These are phyloP conservation scores for Drosophila emarginata DNA, from an alignment of 2,888 invertebrate genomes.

Conservation along the genomic window DNA sequence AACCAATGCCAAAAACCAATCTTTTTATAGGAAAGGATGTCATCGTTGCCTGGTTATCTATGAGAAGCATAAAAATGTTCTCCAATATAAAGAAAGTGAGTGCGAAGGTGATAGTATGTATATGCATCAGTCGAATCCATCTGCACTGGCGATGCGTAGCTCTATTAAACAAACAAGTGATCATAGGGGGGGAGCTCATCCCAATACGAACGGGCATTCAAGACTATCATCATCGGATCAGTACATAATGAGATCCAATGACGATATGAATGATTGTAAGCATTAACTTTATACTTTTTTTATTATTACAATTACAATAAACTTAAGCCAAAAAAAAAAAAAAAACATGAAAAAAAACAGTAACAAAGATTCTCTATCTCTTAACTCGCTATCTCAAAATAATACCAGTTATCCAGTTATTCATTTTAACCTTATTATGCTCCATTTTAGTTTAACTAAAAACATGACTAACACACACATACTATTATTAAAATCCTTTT, in stretches of 20 bases:
- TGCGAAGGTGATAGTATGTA: slow-evolving; percentile 84
- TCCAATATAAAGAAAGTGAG: slow-evolving; percentile 99
- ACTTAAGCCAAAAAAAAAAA: slow-evolving; percentile 58
- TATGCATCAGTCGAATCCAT: slow-evolving; percentile 83
- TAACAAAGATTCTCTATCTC: slow-evolving; percentile 58
- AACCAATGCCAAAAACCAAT: slow-evolving; percentile 64
- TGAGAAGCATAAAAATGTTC: slow-evolving; percentile 96
- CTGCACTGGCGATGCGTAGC: slow-evolving; percentile 83
- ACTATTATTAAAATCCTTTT: slow-evolving; percentile 30
- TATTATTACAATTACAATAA: slow-evolving; percentile 41
- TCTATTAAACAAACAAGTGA: slow-evolving; percentile 82
- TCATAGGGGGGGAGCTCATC: slow-evolving; percentile 84
- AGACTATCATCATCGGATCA: slow-evolving; percentile 84
- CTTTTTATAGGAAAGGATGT: slow-evolving; percentile 91
- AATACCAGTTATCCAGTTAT: slow-evolving; percentile 56
- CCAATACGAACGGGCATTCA: slow-evolving; percentile 83
- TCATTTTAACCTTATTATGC: slow-evolving; percentile 46
- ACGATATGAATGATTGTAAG: slow-evolving; percentile 84
- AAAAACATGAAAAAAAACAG: slow-evolving; percentile 45
- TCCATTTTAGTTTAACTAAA: slow-evolving; percentile 52
- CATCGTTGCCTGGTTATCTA: slow-evolving; percentile 97
- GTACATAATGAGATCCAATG: slow-evolving; percentile 83
- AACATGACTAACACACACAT: slow-evolving; percentile 67
- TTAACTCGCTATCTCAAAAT: slow-evolving; percentile 71
- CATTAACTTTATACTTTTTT: slow-evolving; percentile 79